These are phyloP conservation scores for Coracopsis vasa DNA, from an alignment of 2,113 vertebrate species.

Conservation along the genomic window DNA sequence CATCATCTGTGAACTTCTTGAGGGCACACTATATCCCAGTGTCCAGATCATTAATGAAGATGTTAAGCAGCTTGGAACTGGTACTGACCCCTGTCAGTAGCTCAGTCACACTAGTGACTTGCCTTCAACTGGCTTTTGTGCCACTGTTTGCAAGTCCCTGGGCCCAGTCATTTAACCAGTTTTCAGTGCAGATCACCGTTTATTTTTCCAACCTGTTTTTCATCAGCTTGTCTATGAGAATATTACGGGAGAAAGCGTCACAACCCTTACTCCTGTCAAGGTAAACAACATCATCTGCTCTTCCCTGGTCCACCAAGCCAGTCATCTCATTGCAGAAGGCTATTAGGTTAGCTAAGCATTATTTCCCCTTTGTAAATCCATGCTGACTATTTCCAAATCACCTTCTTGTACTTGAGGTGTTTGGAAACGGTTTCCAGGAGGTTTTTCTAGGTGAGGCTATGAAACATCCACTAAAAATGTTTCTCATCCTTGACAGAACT, in stretches of 20 bases:
- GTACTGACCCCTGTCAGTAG: background rate
- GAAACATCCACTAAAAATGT: background rate
- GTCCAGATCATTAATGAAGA: background rate
- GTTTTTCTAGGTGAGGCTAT: background rate
- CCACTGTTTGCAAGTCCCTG: background rate
- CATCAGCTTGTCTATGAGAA: background rate
- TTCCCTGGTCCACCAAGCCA: background rate
- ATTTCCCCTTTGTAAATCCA: background rate
- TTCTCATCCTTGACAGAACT: background rate
- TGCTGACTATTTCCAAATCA: background rate
- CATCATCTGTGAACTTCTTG: background rate
- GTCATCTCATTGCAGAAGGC: background rate
- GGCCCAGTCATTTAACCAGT: background rate
- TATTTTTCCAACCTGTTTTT: background rate
- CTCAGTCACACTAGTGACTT: background rate
- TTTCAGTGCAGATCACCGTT: background rate
- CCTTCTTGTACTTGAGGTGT: background rate
- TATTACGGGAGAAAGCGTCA: background rate
- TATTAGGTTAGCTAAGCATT: background rate
- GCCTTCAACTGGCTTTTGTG: background rate
- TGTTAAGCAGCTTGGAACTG: background rate
- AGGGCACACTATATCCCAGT: background rate
- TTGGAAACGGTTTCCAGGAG: background rate
- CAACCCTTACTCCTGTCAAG: background rate
- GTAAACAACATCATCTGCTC: background rate